phyloP scores from a whole-genome alignment of 2,113 vertebrate genomes.

The Cynopterus brachyotis region DNA sequence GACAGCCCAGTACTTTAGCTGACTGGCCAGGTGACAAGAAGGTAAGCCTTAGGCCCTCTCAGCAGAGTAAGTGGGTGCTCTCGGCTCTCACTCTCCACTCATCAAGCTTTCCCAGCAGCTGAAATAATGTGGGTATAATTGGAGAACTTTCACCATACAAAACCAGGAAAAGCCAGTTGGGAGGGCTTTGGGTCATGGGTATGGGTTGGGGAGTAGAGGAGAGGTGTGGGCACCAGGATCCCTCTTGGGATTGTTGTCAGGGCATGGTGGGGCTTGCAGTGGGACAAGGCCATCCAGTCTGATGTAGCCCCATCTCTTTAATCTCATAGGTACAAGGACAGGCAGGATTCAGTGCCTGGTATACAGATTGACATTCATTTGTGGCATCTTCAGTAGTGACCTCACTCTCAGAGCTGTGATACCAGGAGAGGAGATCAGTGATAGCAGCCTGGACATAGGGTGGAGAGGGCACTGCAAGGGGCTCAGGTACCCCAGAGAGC shows the following conservation, averaged over 20 bases:
- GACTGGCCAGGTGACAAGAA: conserved; percentile 1
- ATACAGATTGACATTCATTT: neutral
- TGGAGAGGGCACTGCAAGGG: neutral
- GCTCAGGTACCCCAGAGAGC: neutral
- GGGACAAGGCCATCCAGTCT: neutral
- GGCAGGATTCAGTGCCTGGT: neutral
- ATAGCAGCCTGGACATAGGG: neutral
- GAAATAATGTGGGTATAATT: conserved; percentile 82
- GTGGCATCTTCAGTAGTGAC: neutral
- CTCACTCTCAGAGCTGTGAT: neutral
- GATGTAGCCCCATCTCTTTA: neutral
- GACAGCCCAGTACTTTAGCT: neutral
- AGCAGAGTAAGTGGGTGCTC: conserved; percentile 12
- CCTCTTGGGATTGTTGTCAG: neutral
- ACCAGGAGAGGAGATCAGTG: neutral
- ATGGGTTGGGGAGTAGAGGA: neutral
- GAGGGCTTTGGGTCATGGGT: conserved; percentile 57
- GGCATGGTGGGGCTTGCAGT: neutral
- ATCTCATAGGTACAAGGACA: neutral
- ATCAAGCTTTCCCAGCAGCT: conserved; percentile 51
- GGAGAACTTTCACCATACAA: conserved; percentile 69
- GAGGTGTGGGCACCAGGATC: conserved; percentile 2
- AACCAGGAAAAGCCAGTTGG: conserved; percentile 83
- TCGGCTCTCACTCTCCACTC: neutral
- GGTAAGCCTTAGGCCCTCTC: neutral